A percentile compares a stretch with the other conserved stretches of the same genome.
Conservation (phyloP, 2,888 invertebrate species). For the Noctua janthina region DNA sequence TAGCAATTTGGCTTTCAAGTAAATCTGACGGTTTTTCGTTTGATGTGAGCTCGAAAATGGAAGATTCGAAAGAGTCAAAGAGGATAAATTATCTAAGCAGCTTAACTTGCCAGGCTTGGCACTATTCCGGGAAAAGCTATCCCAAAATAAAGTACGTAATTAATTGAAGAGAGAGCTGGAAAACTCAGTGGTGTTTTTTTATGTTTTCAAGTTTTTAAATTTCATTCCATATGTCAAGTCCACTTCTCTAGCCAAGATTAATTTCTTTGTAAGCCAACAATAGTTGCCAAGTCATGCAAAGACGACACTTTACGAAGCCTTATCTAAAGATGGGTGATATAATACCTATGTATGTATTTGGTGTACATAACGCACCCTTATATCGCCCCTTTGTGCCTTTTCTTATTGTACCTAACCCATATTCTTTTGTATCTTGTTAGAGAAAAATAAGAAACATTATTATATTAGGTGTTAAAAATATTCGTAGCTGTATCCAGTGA, state of each 20-base stretch:
- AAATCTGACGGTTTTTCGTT: conserved; percentile 41
- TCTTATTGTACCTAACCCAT: conserved; percentile 11
- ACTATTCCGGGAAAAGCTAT: conserved; percentile 89
- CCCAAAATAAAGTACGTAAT: conserved; percentile 50
- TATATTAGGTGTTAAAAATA: conserved; percentile 28
- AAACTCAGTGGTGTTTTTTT: conserved; percentile 1
- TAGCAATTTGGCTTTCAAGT: conserved; percentile 34
- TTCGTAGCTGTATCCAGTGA: conserved; percentile 10
- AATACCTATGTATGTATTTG: background rate
- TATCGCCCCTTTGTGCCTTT: conserved; percentile 18
- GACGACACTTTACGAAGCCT: conserved; percentile 3
- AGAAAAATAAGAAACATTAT: conserved; percentile 30
- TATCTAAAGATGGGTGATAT: background rate
- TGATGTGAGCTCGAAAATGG: conserved; percentile 40
- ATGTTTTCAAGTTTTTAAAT: conserved; percentile 17
- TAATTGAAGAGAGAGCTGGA: conserved; percentile 89
- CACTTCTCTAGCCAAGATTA: background rate
- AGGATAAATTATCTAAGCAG: conserved; percentile 52
- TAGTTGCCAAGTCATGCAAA: conserved; percentile 22
- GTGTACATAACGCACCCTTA: background rate
- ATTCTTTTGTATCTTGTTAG: background rate
- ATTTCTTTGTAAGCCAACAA: conserved; percentile 36
- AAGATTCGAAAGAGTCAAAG: conserved; percentile 39
- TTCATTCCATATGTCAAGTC: background rate
- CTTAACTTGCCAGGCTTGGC: conserved; percentile 55